Evolutionary conservation across 2,113 vertebrate species (phyloP).

Genomic region (Morone saxatilis): DNA sequence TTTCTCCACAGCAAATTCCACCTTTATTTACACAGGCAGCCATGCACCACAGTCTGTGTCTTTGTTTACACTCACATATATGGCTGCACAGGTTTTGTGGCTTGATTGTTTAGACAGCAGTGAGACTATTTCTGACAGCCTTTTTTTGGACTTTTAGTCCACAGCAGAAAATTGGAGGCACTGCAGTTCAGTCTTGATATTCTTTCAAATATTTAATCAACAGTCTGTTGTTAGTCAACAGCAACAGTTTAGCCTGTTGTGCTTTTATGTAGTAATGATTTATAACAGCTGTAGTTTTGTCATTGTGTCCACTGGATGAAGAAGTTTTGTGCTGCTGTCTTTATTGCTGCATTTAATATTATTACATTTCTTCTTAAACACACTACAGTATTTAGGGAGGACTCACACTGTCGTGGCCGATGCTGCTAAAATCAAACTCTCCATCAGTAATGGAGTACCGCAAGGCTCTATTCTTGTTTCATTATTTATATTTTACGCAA

Average conservation of each 20-base stretch:
- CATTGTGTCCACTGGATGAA: not conserved
- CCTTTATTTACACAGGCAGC: conserved; percentile 64
- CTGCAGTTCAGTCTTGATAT: not conserved
- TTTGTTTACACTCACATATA: conserved; percentile 47
- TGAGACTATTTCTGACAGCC: conserved; percentile 3
- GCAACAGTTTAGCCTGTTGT: not conserved
- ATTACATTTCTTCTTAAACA: too few relatives aligned
- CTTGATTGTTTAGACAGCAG: conserved; percentile 51
- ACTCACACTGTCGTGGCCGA: not conserved
- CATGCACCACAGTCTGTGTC: not conserved
- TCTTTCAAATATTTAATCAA: not conserved
- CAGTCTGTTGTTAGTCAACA: not conserved
- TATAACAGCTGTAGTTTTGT: not conserved
- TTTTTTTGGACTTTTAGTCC: not conserved
- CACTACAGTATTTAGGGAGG: too few relatives aligned
- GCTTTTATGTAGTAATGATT: not conserved
- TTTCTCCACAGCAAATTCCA: conserved; percentile 48
- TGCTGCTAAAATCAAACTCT: not conserved
- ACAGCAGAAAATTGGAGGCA: not conserved
- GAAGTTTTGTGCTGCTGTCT: too few relatives aligned
- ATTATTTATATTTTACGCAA: not conserved
- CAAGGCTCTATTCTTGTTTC: not conserved
- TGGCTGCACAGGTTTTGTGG: conserved; percentile 10
- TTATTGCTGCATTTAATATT: too few relatives aligned
- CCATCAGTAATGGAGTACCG: not conserved